A percentile compares a stretch with the other conserved stretches of the same genome.
Evolutionary conservation across 2,797 vertebrate species (phyloP).

Genomic region (Apodemus agrarius): DNA sequence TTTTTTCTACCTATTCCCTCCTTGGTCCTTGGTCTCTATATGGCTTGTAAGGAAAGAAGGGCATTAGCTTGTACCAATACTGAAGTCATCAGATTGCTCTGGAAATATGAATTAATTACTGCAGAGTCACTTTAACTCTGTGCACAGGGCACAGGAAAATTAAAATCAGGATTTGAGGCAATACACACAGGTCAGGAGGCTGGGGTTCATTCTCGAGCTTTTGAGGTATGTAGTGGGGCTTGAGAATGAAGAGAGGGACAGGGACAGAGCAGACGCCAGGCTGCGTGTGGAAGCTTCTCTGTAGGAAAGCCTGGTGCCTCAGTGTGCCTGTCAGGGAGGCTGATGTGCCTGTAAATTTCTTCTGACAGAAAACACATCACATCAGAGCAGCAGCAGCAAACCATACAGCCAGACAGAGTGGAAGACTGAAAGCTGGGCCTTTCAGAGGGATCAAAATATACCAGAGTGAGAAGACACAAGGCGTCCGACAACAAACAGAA

Average conservation of each 20-base stretch:
- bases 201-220: neutral
- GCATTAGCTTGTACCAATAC: conserved; percentile 21
- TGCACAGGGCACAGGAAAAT: conserved; percentile 18
- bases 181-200: neutral
- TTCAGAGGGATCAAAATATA: conserved; percentile 57
- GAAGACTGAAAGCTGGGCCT: conserved; percentile 52
- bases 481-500: conserved; percentile 76
- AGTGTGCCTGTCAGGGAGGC: conserved; percentile 67
- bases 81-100: conserved; percentile 2
- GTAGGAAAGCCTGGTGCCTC: conserved; percentile 74
- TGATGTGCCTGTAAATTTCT: conserved; percentile 78
- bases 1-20: neutral
- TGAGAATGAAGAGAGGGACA: neutral
- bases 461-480: conserved; percentile 28
- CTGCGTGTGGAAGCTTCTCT: conserved; percentile 40
- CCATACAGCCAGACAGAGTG: conserved; percentile 46
- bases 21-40: neutral
- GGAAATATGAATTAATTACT: conserved; percentile 55
- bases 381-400: conserved; percentile 60
- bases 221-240: neutral
- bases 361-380: conserved; percentile 76
- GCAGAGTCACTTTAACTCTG: neutral
- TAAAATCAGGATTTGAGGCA: neutral
- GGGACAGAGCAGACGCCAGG: neutral
- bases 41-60: conserved; percentile 22